Evolutionary conservation across 2,888 invertebrate genomes (phyloP).

Genomic region (Plutella xylostella): DNA sequence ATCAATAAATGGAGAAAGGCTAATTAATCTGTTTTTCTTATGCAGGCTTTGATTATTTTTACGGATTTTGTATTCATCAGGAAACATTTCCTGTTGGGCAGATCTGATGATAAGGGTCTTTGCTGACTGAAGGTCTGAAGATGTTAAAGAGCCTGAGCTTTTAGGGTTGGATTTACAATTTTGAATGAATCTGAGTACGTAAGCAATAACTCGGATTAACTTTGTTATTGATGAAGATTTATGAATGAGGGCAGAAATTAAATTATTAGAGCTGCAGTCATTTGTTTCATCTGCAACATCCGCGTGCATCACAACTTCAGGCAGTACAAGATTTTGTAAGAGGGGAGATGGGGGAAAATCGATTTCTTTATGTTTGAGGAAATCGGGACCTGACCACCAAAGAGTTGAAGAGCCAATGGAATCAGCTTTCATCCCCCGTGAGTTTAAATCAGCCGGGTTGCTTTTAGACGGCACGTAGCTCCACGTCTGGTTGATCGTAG

Average conservation of each 20-base stretch:
- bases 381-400: background rate
- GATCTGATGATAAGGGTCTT: no score
- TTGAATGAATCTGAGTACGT: no score
- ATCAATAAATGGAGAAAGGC: background rate
- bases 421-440: background rate
- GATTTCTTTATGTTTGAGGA: background rate
- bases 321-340: background rate
- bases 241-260: background rate
- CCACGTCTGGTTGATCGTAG: background rate
- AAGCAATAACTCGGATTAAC: background rate
- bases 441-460: conserved; percentile 4
- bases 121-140: no score
- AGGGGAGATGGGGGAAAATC: background rate
- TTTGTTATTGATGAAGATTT: background rate
- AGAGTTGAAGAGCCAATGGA: background rate
- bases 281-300: background rate
- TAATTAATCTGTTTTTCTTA: background rate
- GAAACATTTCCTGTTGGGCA: no score
- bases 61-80: no score
- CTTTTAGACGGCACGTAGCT: background rate
- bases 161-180: no score
- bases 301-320: background rate
- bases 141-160: no score
- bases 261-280: background rate
- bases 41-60: background rate